Evolutionary conservation across 2,113 vertebrate species (phyloP), one percentile per base, ranked within the genome.

Genomic region (Capreolus pygargus): DNA sequence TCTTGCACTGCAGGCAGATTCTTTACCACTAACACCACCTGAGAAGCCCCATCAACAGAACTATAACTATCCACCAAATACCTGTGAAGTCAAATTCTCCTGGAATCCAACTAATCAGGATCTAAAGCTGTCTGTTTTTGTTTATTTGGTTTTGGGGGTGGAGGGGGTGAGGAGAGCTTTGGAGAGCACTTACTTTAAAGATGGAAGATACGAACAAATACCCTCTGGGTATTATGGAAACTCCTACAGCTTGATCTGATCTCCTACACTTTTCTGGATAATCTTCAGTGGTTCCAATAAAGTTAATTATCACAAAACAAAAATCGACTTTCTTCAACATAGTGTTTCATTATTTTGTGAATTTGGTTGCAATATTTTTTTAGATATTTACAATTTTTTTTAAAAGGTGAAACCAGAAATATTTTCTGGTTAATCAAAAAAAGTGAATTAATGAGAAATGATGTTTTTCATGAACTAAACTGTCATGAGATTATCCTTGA

Each of bases 161-260:
- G 47, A 0, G 7, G 5, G 0, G 23, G 6, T 0, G 10, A 58
- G n/a, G 9, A n/a, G 45, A 58, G 13, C 7, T 45, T 67, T 3
- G 21, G 14, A 11, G 13, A 43, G 17, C 30, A 1, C 4, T 55
- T 58, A 54, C 45, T 84, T 70, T 94, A 39, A 88, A 64, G 58
- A 83, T 70, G 9, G n/a, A 70, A 36, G n/a, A 70, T 36, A 23
- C 27, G 57, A 58, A 70, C 23, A 87, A 79, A 70, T 17, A 84
- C 14, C 45, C 88, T 82, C 36, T 50, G 30, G 55, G 6, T 3
- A 13, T 50, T 7, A 17, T 1, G 12, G 50, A 45, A 43, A 30
- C 7, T 64, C 15, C 47, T 33, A 43, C 70, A 76, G 39, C 43
- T 43, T 43, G 11, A 43, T 58, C 64, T 74, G 39, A 64, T 28